These are phyloP conservation scores for Nanorana parkeri DNA, from an alignment of 2,113 vertebrate species.

Conservation along the genomic window DNA sequence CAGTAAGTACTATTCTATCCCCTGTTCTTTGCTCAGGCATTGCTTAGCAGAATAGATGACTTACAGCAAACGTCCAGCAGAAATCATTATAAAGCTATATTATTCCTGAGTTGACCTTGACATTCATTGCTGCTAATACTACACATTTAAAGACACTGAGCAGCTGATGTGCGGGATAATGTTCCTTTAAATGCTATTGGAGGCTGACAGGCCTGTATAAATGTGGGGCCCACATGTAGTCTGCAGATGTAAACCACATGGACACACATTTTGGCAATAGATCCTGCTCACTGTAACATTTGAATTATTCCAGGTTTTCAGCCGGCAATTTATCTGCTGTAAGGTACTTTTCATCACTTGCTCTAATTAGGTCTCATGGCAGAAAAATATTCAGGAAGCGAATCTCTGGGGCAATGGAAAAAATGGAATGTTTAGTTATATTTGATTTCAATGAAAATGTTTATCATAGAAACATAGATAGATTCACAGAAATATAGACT, in stretches of 20 bases:
- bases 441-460: background rate
- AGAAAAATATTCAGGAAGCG: conserved; percentile 19
- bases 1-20: background rate
- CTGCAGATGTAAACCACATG: conserved; percentile 70
- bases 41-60: background rate
- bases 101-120: conserved; percentile 49
- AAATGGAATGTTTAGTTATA: background rate
- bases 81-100: conserved; percentile 31
- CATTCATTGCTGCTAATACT: conserved; percentile 38
- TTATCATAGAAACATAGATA: background rate
- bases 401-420: conserved; percentile 1
- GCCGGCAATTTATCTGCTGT: conserved; percentile 60
- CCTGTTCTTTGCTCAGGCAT: conserved; percentile 2
- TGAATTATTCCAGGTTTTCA: conserved; percentile 64
- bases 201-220: conserved; percentile 47
- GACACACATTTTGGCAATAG: conserved; percentile 59
- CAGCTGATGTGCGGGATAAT: conserved; percentile 52
- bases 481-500: too few relatives aligned
- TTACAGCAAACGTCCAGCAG: conserved; percentile 30
- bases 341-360: conserved; percentile 60
- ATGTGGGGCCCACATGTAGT: conserved; percentile 53
- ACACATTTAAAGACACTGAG: conserved; percentile 37
- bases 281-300: conserved; percentile 64
- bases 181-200: conserved; percentile 57
- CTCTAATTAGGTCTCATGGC: conserved; percentile 62